A percentile compares a stretch with the other conserved stretches of the same genome.
These are phyloP conservation scores for Melanotaenia duboulayi DNA, from an alignment of 2,113 vertebrate species.

Conservation along the genomic window DNA sequence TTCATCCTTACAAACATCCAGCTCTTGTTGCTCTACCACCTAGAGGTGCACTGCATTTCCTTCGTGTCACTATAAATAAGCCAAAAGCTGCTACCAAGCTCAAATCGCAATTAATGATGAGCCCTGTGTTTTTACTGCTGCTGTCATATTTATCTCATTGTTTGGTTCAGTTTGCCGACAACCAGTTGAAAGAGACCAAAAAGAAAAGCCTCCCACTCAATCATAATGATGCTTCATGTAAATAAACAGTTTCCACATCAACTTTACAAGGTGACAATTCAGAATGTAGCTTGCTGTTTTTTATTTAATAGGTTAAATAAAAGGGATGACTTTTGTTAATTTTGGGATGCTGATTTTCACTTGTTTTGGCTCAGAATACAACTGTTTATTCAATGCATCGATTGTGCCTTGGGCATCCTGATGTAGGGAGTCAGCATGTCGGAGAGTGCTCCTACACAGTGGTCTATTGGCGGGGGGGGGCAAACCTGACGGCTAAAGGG, in stretches of 20 bases:
- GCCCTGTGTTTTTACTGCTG: background rate
- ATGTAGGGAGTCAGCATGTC: background rate
- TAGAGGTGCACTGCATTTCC: too few species aligned
- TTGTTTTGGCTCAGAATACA: background rate
- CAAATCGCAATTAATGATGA: too few species aligned
- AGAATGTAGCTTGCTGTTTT: background rate
- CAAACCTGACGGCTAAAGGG: slow-evolving; percentile 43
- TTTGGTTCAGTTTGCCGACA: slow-evolving; percentile 4
- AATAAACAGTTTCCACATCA: slow-evolving; percentile 1
- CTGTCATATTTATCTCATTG: background rate
- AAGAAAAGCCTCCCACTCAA: background rate
- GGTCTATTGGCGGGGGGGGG: slow-evolving; percentile 24
- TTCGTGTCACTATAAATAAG: too few species aligned
- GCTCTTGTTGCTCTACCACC: too few species aligned
- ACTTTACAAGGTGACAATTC: background rate
- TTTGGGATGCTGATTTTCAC: too few species aligned
- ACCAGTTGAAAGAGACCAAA: background rate
- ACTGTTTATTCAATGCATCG: background rate
- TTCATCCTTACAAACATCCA: too few species aligned
- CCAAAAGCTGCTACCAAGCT: too few species aligned
- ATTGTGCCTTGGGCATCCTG: background rate
- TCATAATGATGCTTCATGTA: background rate
- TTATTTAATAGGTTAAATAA: background rate
- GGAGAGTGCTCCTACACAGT: slow-evolving; percentile 4
- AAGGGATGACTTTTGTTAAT: background rate